Evolutionary conservation across 2,113 vertebrate species (phyloP), one percentile per base, ranked within the genome.

Genomic region (Phyllostomus hastatus): DNA sequence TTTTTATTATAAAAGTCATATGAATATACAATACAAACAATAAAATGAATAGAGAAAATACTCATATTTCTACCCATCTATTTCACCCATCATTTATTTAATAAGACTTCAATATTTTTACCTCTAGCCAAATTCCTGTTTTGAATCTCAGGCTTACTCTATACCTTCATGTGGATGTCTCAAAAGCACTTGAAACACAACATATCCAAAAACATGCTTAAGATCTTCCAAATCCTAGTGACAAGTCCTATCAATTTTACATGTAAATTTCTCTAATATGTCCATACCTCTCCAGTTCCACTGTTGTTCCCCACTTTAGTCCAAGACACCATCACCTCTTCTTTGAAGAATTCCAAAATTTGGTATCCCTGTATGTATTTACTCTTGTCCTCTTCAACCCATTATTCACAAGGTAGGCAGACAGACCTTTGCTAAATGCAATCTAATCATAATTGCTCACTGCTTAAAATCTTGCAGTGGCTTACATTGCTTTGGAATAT

Each of bases 381-480:
- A 81, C 5, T 73, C 31, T 59, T 87, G 48, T 22, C 41, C 31
- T 6, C 59, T 93, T 75, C 17, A 72, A 61, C 31, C 54, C 22
- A 61, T 85, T 82, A 78, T 72, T 76, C 64, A 80, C 24, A 69
- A 19, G 2, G 82, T 24, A 88, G 64, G 38, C 61, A 96, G 26
- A 82, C 1, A 88, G 38, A 79, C 41, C 28, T 80, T 83, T 93
- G 46, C 54, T 91, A 93, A 93, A 90, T 59, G 28, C 16, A 64
- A 33, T 83, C 28, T 70, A 64, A 43, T 59, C 22, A 24, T 59
- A 75, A 75, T n/a, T 59, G 28, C 10, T 17, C 57, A 19, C 80
- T 84, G 38, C 31, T 93, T 93, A 96, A 90, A 93, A 78, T 52
- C 64, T 84, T 85, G 26, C 57, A 81, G 38, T 57, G 61, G 46